Base-by-base conservation (phyloP, 2,113 vertebrate genomes). In the Apteryx mantelli region DNA sequence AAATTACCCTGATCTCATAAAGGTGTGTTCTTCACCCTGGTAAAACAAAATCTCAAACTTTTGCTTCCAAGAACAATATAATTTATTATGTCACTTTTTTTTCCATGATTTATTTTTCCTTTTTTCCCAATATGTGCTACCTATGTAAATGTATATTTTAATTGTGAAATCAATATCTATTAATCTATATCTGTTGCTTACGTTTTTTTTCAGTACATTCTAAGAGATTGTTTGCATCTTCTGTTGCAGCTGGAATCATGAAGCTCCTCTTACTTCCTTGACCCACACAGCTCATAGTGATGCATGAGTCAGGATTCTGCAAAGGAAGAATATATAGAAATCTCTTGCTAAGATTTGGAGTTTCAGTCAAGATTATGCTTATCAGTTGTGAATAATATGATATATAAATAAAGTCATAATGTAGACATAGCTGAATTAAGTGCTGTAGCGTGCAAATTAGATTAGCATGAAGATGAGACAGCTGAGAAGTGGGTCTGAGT, bases 41-140 rank as follows among this genome's bases (percentile, higher is more conserved):
- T 65, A 53, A 55, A 26, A 69, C 1, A 58, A 71, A 68, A 40
- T 60, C 24, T 61, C 8, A 79, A 36, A 32, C 11, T 63, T 81
- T 32, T 5, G 1, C 40, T 82, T 69, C 42, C 63, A 78, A 25
- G 30, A 75, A 61, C 10, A 68, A 22, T 11, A 48, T 4, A 44
- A 44, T 4, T 16, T 55, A 32, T 18, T 80, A 32, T 52, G 38
- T 30, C 6, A 9, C 16, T 38, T 64, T 46, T 82, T 58, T 61
- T 9, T 2, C 7, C 0, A 5, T 2, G 0, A 30, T 69, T 3
- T 52, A 9, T 79, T 80, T 64, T 46, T 36, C 12, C 0, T 7
- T 34, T 85, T 83, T 86, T 89, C 61, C 9, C 30, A 56, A 53
- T 56, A 42, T 30, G 8, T 78, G 11, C 2, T 66, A 66, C 2